phyloP scores from a whole-genome alignment of 2,888 invertebrate genomes.

The Chalcosyrphus nemorum region DNA sequence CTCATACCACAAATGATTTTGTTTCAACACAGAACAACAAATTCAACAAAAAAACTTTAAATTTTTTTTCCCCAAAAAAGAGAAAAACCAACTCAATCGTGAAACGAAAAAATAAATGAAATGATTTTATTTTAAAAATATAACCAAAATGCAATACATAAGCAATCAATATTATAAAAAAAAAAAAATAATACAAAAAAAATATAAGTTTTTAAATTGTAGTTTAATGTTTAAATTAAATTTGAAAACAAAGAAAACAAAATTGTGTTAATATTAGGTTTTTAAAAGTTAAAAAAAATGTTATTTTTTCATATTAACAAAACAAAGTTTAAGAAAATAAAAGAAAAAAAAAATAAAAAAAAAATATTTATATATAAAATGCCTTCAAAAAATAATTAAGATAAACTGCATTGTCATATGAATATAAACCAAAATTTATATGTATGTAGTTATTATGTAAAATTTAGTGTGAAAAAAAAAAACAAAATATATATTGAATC shows the following conservation, averaged over 20 bases:
- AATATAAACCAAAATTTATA: conserved; percentile 36
- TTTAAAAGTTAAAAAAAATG: conserved; percentile 48
- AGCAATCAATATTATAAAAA: conserved; percentile 54
- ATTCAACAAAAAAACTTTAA: not conserved
- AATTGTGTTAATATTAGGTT: conserved; percentile 41
- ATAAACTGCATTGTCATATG: conserved; percentile 58
- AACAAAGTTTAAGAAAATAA: no score
- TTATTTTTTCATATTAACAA: conserved; percentile 53
- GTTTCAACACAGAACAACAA: conserved; percentile 22
- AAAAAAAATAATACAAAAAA: conserved; percentile 9
- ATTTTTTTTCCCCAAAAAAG: conserved; percentile 1
- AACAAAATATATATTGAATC: conserved; percentile 50
- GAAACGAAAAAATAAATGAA: not conserved
- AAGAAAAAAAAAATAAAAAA: conserved; percentile 10
- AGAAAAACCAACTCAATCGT: not conserved
- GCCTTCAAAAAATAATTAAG: conserved; percentile 69
- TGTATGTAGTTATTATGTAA: conserved; percentile 36
- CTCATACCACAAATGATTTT: conserved; percentile 14
- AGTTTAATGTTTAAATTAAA: conserved; percentile 21
- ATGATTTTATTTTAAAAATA: conserved; percentile 5
- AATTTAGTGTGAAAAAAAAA: conserved; percentile 31
- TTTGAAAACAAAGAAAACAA: conserved; percentile 1
- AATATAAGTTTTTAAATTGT: conserved; percentile 19
- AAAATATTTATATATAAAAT: conserved; percentile 53
- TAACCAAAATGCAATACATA: conserved; percentile 62